A percentile compares a stretch with the other conserved stretches of the same genome.
phyloP scores from a whole-genome alignment of 2,113 vertebrate genomes.

The Sceloporus tristichus region DNA sequence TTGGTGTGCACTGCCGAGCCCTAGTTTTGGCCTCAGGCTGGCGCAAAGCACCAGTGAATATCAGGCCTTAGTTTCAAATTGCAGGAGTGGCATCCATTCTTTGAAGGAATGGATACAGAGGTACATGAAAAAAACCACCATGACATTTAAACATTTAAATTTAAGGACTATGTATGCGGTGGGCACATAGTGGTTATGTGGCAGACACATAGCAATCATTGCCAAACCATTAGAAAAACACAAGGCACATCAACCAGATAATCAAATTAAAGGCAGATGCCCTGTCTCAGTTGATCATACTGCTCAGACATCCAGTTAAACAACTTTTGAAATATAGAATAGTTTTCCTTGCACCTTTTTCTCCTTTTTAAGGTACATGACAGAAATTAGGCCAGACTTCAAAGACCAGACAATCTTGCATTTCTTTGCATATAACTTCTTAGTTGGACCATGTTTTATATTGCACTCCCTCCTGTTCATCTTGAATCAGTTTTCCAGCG shows the following conservation, averaged over 20 bases:
- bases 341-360: neutral
- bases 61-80: neutral
- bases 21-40: no score
- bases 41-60: no score
- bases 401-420: no score
- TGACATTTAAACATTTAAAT: neutral
- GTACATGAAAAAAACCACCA: neutral
- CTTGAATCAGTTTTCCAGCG: neutral
- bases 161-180: neutral
- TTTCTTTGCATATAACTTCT: neutral
- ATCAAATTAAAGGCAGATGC: neutral
- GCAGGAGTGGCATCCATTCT: neutral
- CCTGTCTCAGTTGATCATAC: neutral
- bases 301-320: neutral
- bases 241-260: neutral
- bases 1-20: no score
- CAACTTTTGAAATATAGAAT: neutral
- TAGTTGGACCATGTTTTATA: neutral
- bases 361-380: no score
- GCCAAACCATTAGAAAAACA: neutral
- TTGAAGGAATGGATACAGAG: neutral
- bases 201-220: neutral
- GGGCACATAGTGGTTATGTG: neutral
- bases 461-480: no score
- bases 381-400: neutral